Evolutionary conservation across 2,888 invertebrate genomes (phyloP).

Genomic region (Ametastegia equiseti): DNA sequence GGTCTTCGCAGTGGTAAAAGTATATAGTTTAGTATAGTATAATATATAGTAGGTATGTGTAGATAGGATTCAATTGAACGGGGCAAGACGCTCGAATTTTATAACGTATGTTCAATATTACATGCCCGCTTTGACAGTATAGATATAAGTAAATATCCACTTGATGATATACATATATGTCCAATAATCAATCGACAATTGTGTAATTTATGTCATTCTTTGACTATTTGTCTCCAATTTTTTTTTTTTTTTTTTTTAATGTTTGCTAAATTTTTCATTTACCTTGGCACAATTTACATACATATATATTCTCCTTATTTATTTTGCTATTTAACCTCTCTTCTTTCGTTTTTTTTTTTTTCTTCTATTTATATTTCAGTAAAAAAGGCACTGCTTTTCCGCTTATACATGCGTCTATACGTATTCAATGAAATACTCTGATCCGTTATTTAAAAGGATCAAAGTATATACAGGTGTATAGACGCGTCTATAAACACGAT

Average conservation of each 20-base stretch:
- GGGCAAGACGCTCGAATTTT: not conserved
- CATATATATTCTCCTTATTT: no score
- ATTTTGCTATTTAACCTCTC: no score
- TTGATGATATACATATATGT: not conserved
- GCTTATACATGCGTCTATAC: constrained; percentile 34
- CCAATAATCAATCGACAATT: not conserved
- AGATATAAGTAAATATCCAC: no score
- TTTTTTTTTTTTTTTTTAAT: constrained; percentile 9
- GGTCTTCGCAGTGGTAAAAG: no score
- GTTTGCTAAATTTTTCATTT: constrained; percentile 4
- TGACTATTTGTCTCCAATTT: constrained; percentile 35
- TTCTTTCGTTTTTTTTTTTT: constrained; percentile 28
- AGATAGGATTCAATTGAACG: no score
- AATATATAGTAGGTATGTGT: not conserved
- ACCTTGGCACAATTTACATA: constrained; percentile 39
- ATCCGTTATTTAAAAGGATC: not conserved
- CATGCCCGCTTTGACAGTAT: no score
- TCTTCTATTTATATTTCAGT: constrained; percentile 27
- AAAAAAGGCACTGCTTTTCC: constrained; percentile 60
- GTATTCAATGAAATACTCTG: not conserved
- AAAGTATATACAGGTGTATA: constrained; percentile 8
- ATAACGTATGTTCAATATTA: no score
- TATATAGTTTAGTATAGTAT: no score
- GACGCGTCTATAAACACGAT: constrained; percentile 33
- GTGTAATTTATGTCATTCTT: constrained; percentile 25